Conservation (phyloP, 2,113 vertebrate genomes). For the Myanophis thanlyinensis region DNA sequence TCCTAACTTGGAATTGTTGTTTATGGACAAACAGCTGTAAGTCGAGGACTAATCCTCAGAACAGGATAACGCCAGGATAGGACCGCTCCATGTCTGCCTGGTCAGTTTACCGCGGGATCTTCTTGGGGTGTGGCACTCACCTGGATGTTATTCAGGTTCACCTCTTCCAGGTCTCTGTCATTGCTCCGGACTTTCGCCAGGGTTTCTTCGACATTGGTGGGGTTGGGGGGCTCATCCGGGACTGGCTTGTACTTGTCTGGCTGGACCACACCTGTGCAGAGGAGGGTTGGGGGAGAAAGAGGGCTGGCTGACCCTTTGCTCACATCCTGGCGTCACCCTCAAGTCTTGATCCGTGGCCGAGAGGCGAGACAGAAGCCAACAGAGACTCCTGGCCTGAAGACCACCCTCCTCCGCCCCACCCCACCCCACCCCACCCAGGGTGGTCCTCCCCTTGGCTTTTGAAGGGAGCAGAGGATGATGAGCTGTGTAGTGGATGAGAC, state of each 20-base stretch:
- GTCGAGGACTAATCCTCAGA: too few species aligned
- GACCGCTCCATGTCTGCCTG: background rate
- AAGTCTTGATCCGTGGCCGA: background rate
- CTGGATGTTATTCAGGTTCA: constrained; percentile 98
- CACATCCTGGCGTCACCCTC: background rate
- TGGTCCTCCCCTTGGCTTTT: background rate
- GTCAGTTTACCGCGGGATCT: background rate
- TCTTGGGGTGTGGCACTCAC: constrained; percentile 49
- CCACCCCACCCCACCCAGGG: too few species aligned
- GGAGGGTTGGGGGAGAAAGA: background rate
- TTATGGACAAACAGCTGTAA: too few species aligned
- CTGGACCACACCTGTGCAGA: constrained; percentile 88
- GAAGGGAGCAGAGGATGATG: background rate
- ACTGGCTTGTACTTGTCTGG: constrained; percentile 87
- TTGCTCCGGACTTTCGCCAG: constrained; percentile 82
- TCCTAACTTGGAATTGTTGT: too few species aligned
- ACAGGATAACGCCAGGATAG: too few species aligned
- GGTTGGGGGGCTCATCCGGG: constrained; percentile 90
- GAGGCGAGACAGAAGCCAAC: background rate
- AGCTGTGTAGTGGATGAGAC: background rate
- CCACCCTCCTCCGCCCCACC: background rate
- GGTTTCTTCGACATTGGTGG: constrained; percentile 90
- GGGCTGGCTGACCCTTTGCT: background rate
- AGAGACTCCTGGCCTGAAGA: background rate
- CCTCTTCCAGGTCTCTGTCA: constrained; percentile 79